phyloP scores from a whole-genome alignment of 2,113 vertebrate genomes.

The Mormyrus lacerda region DNA sequence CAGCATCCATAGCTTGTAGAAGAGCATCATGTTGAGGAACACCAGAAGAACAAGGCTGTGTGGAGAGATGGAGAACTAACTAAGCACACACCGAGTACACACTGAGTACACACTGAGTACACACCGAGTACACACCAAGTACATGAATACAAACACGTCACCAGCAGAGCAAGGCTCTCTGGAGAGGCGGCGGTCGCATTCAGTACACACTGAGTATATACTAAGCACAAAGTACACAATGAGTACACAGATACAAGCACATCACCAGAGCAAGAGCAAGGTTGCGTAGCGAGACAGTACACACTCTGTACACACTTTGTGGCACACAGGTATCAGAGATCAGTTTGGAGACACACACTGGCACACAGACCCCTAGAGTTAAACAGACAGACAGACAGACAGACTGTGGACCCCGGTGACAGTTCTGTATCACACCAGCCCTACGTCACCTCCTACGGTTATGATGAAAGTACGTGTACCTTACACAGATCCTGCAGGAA shows the following conservation, averaged over 20 bases:
- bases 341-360: neutral
- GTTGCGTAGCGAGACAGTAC: neutral
- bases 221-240: neutral
- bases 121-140: neutral
- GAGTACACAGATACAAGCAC: neutral
- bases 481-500: slow-evolving; percentile 78
- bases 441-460: neutral
- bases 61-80: neutral
- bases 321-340: neutral
- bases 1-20: slow-evolving; percentile 98
- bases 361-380: neutral
- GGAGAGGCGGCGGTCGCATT: neutral
- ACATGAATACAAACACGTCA: neutral
- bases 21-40: slow-evolving; percentile 95
- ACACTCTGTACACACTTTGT: neutral
- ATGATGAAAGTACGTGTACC: slow-evolving; percentile 50
- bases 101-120: neutral
- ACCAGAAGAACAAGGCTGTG: slow-evolving; percentile 87
- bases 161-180: neutral
- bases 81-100: neutral
- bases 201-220: neutral
- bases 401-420: neutral
- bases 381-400: neutral
- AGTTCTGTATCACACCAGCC: neutral
- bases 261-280: neutral